Percentiles rank a stretch among this genome's conserved stretches.
Evolutionary conservation across 2,888 invertebrate genomes (phyloP).

Genomic region (Melieria picta): DNA sequence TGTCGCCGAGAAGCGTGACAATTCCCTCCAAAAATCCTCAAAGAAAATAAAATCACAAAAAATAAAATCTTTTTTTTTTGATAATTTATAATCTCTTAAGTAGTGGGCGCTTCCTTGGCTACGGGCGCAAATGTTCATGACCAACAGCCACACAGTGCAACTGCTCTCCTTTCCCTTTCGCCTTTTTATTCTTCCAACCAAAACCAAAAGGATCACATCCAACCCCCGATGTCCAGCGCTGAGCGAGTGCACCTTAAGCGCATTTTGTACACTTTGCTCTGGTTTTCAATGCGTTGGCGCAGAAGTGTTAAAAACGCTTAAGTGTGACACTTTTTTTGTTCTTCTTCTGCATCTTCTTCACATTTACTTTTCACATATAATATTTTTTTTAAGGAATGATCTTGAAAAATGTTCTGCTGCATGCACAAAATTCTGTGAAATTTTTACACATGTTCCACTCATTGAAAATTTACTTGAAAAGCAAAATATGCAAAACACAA

Average conservation of each 20-base stretch:
- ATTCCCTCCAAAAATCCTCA: background rate
- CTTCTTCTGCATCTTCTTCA: constrained; percentile 9
- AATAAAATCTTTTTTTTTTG: constrained; percentile 7
- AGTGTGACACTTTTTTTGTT: constrained; percentile 36
- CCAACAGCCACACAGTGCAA: background rate
- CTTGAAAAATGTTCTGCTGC: constrained; percentile 17
- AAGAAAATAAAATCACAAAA: background rate
- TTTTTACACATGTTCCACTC: constrained; percentile 39
- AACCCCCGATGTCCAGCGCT: too few species aligned
- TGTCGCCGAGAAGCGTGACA: background rate
- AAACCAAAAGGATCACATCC: too few species aligned
- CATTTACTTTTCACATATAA: background rate
- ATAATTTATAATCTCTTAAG: constrained; percentile 34
- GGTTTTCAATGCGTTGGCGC: constrained; percentile 5
- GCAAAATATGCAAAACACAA: constrained; percentile 21
- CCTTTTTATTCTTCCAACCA: too few species aligned
- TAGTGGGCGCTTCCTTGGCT: constrained; percentile 32
- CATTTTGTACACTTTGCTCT: constrained; percentile 3
- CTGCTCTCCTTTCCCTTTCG: too few species aligned
- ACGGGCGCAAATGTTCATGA: constrained; percentile 2
- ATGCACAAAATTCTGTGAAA: constrained; percentile 35
- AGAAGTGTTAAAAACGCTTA: constrained; percentile 41
- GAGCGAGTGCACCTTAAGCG: constrained; percentile 1
- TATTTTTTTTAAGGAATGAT: too few species aligned
- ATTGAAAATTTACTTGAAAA: constrained; percentile 11